Conservation (phyloP, 2,888 invertebrate genomes). For the Prosapia bicincta region DNA sequence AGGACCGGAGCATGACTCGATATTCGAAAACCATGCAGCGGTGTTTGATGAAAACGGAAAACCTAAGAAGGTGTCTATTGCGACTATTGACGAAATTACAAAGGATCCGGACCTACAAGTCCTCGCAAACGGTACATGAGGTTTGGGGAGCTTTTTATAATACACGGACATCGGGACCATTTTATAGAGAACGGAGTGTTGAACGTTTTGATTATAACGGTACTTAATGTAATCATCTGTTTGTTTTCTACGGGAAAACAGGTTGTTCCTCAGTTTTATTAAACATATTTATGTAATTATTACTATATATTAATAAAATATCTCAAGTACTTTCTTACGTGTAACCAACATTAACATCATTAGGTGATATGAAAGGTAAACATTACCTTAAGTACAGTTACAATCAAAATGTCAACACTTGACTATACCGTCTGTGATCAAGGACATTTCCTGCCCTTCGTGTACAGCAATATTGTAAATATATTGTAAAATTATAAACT, state of each 20-base stretch:
- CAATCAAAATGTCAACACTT: background rate
- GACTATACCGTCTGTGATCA: background rate
- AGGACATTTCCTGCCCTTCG: background rate
- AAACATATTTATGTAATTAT: too few relatives aligned
- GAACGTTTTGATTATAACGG: background rate
- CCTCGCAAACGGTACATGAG: slow-evolving; percentile 40
- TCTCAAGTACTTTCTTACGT: too few relatives aligned
- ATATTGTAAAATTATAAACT: background rate
- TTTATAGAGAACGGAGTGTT: background rate
- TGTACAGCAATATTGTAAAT: background rate
- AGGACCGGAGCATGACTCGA: slow-evolving; percentile 46
- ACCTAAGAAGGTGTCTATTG: slow-evolving; percentile 38
- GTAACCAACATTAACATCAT: too few relatives aligned
- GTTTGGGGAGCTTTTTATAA: slow-evolving; percentile 31
- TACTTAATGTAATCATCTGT: too few relatives aligned
- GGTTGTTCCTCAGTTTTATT: too few relatives aligned
- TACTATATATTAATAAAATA: too few relatives aligned
- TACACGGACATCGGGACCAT: slow-evolving; percentile 12
- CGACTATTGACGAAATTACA: slow-evolving; percentile 42
- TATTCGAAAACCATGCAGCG: slow-evolving; percentile 46
- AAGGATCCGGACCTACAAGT: slow-evolving; percentile 41
- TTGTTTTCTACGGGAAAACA: too few relatives aligned
- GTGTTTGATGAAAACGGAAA: slow-evolving; percentile 28
- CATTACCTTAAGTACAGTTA: too few relatives aligned
- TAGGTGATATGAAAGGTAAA: too few relatives aligned